Evolutionary conservation across 2,113 vertebrate species (phyloP).

Genomic region (Microtus ochrogaster): DNA sequence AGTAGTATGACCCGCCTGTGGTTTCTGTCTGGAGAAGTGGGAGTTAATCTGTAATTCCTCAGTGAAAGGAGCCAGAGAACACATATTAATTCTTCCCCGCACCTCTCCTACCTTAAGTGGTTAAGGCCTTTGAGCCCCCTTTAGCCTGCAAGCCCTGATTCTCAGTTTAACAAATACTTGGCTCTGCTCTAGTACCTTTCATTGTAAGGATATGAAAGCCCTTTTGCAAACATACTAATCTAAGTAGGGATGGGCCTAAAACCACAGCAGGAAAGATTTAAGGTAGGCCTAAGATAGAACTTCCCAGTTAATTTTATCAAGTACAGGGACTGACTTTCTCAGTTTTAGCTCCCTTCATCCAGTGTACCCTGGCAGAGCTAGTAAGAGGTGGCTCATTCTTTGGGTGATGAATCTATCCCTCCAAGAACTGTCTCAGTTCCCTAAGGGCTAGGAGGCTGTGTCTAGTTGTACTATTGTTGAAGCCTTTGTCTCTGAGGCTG

Average conservation of each 20-base stretch:
- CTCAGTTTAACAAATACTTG: conserved; percentile 78
- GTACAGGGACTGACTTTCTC: conserved; percentile 25
- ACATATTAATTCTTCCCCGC: conserved; percentile 78
- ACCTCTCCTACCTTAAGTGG: conserved; percentile 79
- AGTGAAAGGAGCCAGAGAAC: conserved; percentile 74
- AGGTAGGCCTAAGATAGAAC: conserved; percentile 56
- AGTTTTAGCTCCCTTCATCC: conserved; percentile 43
- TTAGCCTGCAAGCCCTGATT: conserved; percentile 79
- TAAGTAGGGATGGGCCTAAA: conserved; percentile 63
- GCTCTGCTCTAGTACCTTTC: conserved; percentile 77
- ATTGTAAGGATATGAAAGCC: conserved; percentile 67
- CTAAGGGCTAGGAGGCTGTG: not conserved
- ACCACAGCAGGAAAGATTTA: conserved; percentile 42
- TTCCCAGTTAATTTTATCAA: conserved; percentile 65
- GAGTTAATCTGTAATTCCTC: conserved; percentile 82
- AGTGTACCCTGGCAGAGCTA: conserved; percentile 26
- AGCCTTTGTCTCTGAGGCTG: not conserved
- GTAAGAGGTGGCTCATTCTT: not conserved
- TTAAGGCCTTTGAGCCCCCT: conserved; percentile 80
- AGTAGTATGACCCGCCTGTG: conserved; percentile 56
- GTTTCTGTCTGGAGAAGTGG: conserved; percentile 69
- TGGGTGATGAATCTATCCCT: not conserved
- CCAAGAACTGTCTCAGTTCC: not conserved
- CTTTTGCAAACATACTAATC: conserved; percentile 72
- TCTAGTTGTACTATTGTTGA: conserved; percentile 6